Evolutionary conservation across 2,113 vertebrate species (phyloP).

Genomic region (Crocuta crocuta): DNA sequence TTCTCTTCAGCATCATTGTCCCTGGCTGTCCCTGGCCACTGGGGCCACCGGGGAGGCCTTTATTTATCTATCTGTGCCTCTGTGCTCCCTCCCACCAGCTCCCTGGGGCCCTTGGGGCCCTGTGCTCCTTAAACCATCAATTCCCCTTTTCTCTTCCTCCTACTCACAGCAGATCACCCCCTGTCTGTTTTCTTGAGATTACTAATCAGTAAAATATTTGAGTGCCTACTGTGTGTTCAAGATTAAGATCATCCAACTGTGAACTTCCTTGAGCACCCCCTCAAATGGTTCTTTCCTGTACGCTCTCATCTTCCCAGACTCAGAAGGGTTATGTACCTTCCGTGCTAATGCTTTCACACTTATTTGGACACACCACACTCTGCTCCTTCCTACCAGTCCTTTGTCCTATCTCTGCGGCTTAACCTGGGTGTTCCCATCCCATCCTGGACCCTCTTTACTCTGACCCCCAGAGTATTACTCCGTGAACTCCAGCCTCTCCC

Average conservation of each 20-base stretch:
- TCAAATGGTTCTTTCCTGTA: background rate
- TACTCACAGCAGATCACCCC: background rate
- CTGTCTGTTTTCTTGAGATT: slow-evolving; percentile 39
- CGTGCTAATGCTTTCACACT: background rate
- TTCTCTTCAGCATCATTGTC: background rate
- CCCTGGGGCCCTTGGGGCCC: background rate
- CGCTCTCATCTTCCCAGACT: background rate
- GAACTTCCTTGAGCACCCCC: background rate
- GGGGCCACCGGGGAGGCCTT: background rate
- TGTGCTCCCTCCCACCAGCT: background rate
- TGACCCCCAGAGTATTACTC: background rate
- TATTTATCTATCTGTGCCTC: background rate
- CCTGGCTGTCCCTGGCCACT: background rate
- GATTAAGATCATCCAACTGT: background rate
- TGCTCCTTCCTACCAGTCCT: background rate
- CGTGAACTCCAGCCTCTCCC: background rate
- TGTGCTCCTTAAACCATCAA: background rate
- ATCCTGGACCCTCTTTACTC: background rate
- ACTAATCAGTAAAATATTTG: background rate
- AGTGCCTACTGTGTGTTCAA: background rate
- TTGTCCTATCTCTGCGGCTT: background rate
- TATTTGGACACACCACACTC: background rate
- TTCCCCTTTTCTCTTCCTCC: slow-evolving; percentile 22
- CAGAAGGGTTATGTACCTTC: background rate
- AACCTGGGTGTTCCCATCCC: background rate